Base-by-base conservation (phyloP, 1,140 invertebrate species). In the Drosophila miranda region DNA sequence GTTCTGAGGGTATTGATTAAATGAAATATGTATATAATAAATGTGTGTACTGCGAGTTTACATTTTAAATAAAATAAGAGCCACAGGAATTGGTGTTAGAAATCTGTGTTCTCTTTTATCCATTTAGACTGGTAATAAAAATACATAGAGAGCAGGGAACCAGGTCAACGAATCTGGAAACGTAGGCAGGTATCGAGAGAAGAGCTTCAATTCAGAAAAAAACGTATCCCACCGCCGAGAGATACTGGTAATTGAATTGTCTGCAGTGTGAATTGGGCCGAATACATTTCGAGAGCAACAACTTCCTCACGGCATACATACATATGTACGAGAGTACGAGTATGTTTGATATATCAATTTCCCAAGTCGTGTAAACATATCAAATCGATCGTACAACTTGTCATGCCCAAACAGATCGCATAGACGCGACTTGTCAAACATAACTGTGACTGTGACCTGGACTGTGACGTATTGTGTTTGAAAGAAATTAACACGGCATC, bases 341-440 rank as follows among this genome's bases (percentile, higher is more conserved):
- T 56, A 77, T 84, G 43, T 63, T 86, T 84, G 81, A 86, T 82
- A 87, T 87, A 86, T 86, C 81, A 87, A 86, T 86, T 86, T 81
- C 74, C 52, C 64, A 48, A 49, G 11, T 50, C 63, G 52, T 87
- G 78, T 87, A 64, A 87, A 86, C 81, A 86, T 66, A 86, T 74
- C 52, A 84, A 84, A 68, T 81, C 61, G 81, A 86, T 86, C 81
- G 82, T 73, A 84, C 77, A 77, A 87, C 73, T 81, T 87, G 82
- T 87, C 81, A 78, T 75, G 81, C 69, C 78, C 81, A 74, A 87
- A 81, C 74, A 81, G 69, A 81, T 67, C 61, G 62, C 76, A 86
- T 69, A 59, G 64, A 69, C 64, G 62, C 69, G 64, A 74, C 59
- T 68, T 83, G 76, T 86, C 50, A 42, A 38, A 67, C 55, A 58